phyloP scores from a whole-genome alignment of 2,797 vertebrate species.

The Spinibarbus caldwelli region DNA sequence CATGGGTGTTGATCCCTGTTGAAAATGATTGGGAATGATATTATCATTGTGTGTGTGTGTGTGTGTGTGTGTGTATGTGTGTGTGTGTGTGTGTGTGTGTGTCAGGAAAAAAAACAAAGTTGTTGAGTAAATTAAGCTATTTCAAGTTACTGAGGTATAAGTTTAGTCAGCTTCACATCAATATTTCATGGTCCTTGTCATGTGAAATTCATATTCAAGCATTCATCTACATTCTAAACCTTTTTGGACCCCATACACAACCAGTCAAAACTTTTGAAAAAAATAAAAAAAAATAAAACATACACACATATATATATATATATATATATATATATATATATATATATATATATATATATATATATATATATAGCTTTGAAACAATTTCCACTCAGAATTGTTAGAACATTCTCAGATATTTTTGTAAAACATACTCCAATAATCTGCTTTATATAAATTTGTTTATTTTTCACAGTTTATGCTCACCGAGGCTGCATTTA shows the following conservation, averaged over 20 bases:
- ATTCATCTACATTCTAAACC: not conserved
- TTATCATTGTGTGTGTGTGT: not conserved
- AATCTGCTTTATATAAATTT: not conserved
- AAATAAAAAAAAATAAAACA: too few species aligned
- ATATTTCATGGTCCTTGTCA: not conserved
- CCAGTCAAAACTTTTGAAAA: too few species aligned
- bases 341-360: too few species aligned
- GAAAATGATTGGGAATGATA: not conserved
- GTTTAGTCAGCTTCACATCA: slow-evolving; percentile 14
- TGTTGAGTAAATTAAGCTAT: not conserved
- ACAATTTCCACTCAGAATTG: too few species aligned
- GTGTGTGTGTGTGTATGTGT: too few species aligned
- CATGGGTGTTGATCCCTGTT: not conserved
- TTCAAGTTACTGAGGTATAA: slow-evolving; percentile 31
- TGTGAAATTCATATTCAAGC: not conserved
- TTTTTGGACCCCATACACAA: not conserved
- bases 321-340: too few species aligned
- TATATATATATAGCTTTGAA: too few species aligned
- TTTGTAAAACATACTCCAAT: not conserved
- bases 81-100: too few species aligned
- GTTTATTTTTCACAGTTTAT: not conserved
- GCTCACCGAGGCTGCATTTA: not conserved
- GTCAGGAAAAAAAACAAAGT: not conserved
- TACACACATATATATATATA: too few species aligned
- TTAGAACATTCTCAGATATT: too few species aligned